These are phyloP conservation scores for Rhabdomys dilectus DNA, from an alignment of 2,113 vertebrate species.

Conservation along the genomic window DNA sequence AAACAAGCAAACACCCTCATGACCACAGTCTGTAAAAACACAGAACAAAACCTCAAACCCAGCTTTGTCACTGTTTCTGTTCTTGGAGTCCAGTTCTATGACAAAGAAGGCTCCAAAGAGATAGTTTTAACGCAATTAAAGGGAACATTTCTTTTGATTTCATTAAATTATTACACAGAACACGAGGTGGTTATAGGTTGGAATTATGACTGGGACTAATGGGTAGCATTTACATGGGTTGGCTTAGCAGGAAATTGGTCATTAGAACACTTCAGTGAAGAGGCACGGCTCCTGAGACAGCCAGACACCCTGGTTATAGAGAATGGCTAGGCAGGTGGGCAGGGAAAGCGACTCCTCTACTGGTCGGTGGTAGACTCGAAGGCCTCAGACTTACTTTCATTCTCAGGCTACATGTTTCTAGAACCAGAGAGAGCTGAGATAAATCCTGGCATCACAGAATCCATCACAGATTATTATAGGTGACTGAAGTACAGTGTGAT, in stretches of 20 bases:
- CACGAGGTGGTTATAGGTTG: slow-evolving; percentile 65
- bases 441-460: slow-evolving; percentile 18
- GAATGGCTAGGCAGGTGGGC: not conserved
- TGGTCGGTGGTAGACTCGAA: not conserved
- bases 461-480: not conserved
- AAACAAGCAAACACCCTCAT: not conserved
- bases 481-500: not conserved
- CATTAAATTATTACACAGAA: slow-evolving; percentile 68
- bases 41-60: not conserved
- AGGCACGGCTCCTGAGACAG: not conserved
- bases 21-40: not conserved
- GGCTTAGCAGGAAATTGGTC: slow-evolving; percentile 23
- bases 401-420: slow-evolving; percentile 42
- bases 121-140: slow-evolving; percentile 72
- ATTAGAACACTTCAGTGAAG: not conserved
- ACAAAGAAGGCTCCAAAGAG: slow-evolving; percentile 35
- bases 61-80: not conserved
- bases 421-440: slow-evolving; percentile 16
- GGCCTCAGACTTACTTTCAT: not conserved
- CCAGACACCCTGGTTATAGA: not conserved
- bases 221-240: slow-evolving; percentile 31
- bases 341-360: not conserved
- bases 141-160: slow-evolving; percentile 78
- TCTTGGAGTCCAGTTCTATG: slow-evolving; percentile 11
- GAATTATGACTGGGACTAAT: slow-evolving; percentile 67